A percentile compares a stretch with the other conserved stretches of the same genome.
Conservation (phyloP, 2,888 invertebrate species). For the Acutogordius australiensis region DNA sequence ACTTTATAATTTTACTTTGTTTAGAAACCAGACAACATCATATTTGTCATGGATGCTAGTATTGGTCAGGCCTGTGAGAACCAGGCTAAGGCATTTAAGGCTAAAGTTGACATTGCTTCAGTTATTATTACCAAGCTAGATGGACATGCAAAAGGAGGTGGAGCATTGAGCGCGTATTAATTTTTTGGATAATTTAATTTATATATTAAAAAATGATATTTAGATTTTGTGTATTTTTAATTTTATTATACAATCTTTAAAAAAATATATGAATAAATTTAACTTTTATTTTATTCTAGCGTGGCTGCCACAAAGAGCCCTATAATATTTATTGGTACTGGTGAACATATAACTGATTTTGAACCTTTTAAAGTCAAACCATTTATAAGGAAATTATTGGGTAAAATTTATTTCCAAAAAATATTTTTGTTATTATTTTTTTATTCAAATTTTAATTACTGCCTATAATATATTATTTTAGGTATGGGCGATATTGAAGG, state of each 20-base stretch:
- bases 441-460: slow-evolving; percentile 9
- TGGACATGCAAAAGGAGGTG: slow-evolving; percentile 96
- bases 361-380: slow-evolving; percentile 96
- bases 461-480: no score
- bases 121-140: slow-evolving; percentile 96
- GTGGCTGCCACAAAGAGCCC: slow-evolving; percentile 94
- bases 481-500: slow-evolving; percentile 79
- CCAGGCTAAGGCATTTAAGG: slow-evolving; percentile 70
- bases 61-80: slow-evolving; percentile 95
- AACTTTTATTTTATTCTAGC: slow-evolving; percentile 29
- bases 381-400: slow-evolving; percentile 75
- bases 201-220: no score
- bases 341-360: slow-evolving; percentile 94
- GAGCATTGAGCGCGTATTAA: slow-evolving; percentile 84
- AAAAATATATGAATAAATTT: no score
- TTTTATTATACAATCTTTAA: no score
- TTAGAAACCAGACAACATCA: slow-evolving; percentile 68
- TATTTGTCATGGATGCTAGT: slow-evolving; percentile 98
- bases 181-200: no score
- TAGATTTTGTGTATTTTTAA: no score
- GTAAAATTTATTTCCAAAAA: slow-evolving; percentile 36
- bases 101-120: slow-evolving; percentile 92
- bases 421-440: no score
- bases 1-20: no score
- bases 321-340: slow-evolving; percentile 93